phyloP scores from a whole-genome alignment of 2,888 invertebrate genomes.

The Tenthredo scrophulariae region DNA sequence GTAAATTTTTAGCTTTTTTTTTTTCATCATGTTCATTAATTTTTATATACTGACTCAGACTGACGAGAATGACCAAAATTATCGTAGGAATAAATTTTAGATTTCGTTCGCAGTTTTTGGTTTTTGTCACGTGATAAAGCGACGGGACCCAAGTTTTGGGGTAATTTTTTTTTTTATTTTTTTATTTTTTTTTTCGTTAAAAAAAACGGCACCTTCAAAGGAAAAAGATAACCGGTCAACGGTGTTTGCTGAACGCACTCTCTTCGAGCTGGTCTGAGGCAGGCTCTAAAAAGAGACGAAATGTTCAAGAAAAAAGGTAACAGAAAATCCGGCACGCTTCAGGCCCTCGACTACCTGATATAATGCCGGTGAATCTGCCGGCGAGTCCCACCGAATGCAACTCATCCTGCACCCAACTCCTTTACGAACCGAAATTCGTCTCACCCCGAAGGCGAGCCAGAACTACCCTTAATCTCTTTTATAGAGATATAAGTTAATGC shows the following conservation, averaged over 20 bases:
- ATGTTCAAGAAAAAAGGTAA: constrained; percentile 11
- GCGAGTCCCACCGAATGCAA: background rate
- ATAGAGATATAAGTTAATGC: background rate
- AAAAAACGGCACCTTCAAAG: constrained; percentile 36
- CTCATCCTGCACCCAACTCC: background rate
- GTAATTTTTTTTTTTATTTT: background rate
- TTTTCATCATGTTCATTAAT: background rate
- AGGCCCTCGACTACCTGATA: constrained; percentile 47
- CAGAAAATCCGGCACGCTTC: constrained; percentile 50
- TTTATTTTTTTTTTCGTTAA: background rate
- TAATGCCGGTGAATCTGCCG: constrained; percentile 11
- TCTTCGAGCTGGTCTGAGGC: background rate
- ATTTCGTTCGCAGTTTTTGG: background rate
- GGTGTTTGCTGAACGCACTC: constrained; percentile 34
- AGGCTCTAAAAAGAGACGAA: constrained; percentile 31
- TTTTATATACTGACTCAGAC: background rate
- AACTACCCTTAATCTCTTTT: constrained; percentile 55
- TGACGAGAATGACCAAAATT: background rate
- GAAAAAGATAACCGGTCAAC: background rate
- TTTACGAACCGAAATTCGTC: constrained; percentile 4
- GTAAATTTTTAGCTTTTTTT: background rate
- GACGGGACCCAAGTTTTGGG: background rate
- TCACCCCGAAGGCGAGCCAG: background rate
- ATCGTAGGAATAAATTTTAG: background rate
- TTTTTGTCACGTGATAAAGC: background rate